phyloP scores from a whole-genome alignment of 2,888 invertebrate genomes.

The Rhagonycha fulva region DNA sequence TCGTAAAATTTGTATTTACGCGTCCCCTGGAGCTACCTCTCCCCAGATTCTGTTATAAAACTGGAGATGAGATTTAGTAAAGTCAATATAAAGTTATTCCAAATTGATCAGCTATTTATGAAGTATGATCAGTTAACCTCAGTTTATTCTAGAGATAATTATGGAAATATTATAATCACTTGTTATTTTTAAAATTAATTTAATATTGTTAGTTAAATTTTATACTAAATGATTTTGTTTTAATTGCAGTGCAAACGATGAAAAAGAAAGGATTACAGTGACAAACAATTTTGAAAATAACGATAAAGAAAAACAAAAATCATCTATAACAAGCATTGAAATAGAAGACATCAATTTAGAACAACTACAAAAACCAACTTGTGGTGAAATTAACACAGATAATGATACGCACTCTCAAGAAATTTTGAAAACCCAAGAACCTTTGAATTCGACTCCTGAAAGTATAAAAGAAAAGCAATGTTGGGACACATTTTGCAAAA shows the following conservation, averaged over 20 bases:
- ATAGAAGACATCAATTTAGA: background rate
- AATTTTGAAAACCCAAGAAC: background rate
- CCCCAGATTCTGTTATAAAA: no score
- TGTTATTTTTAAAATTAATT: background rate
- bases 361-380: background rate
- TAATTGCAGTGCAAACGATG: background rate
- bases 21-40: no score
- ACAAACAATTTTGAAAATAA: background rate
- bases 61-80: no score
- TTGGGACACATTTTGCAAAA: slow-evolving; percentile 70
- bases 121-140: no score
- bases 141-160: no score
- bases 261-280: background rate
- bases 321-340: background rate
- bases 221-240: background rate
- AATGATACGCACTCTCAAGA: slow-evolving; percentile 5
- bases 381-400: background rate
- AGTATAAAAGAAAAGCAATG: slow-evolving; percentile 59
- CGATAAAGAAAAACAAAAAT: background rate
- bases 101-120: no score
- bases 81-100: no score
- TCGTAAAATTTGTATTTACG: no score
- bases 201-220: background rate
- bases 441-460: slow-evolving; percentile 34
- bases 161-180: no score